Conservation (phyloP, 2,888 invertebrate species). For the Sinotaia quadrata region DNA sequence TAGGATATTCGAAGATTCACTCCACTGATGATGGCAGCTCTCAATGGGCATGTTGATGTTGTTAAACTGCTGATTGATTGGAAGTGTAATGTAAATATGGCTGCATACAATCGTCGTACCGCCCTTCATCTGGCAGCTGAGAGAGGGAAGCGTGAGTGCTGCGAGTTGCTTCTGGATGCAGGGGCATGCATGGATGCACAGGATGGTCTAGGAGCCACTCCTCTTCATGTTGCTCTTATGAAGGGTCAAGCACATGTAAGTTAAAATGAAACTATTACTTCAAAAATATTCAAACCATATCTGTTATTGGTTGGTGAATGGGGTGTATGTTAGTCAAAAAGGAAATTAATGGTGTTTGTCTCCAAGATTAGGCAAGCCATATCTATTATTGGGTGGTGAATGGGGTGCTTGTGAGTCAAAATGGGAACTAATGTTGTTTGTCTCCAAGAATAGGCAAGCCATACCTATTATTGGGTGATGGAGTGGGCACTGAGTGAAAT, state of each 20-base stretch:
- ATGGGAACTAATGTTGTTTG: too few relatives aligned
- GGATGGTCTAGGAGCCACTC: slow-evolving; percentile 63
- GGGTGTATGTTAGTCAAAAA: too few relatives aligned
- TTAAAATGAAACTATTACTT: too few relatives aligned
- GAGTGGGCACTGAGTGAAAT: too few relatives aligned
- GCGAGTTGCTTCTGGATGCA: slow-evolving; percentile 52
- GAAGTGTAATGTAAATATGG: slow-evolving; percentile 64
- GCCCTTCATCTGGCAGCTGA: slow-evolving; percentile 66
- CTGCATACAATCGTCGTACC: slow-evolving; percentile 60
- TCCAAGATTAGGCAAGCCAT: too few relatives aligned
- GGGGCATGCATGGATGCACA: slow-evolving; percentile 60
- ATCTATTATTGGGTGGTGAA: too few relatives aligned
- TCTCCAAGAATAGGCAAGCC: too few relatives aligned
- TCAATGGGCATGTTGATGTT: slow-evolving; percentile 61
- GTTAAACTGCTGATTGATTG: slow-evolving; percentile 56
- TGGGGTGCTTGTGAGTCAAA: too few relatives aligned
- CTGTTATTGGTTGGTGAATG: too few relatives aligned
- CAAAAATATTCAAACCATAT: neutral
- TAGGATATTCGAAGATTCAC: slow-evolving; percentile 67
- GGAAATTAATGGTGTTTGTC: too few relatives aligned
- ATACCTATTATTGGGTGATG: too few relatives aligned
- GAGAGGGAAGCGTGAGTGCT: slow-evolving; percentile 54
- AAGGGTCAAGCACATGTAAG: slow-evolving; percentile 54
- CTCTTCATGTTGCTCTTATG: slow-evolving; percentile 65
- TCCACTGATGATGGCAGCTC: slow-evolving; percentile 69